Conservation (phyloP, 64 coral and sea anemone species). For the Anthopleura sola region DNA sequence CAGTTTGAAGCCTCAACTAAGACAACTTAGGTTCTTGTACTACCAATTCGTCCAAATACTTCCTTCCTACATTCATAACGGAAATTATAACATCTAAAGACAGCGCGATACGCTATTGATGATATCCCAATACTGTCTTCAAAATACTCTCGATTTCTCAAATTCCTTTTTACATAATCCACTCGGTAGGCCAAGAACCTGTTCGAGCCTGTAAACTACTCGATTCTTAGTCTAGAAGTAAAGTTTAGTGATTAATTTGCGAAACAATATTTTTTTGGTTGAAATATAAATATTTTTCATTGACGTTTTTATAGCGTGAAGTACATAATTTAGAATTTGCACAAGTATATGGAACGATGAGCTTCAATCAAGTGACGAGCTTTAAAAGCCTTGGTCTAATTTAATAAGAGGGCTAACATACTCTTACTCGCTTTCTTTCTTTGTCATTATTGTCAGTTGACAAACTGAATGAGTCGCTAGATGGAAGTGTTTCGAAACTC, state of each 20-base stretch:
- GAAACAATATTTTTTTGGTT: background rate
- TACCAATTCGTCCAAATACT: background rate
- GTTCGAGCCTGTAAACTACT: too few species aligned
- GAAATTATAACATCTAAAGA: background rate
- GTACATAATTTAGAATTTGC: background rate
- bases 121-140: background rate
- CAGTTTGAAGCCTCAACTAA: background rate
- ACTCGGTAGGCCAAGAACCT: background rate
- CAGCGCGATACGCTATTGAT: background rate
- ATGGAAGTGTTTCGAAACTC: constrained; percentile 2
- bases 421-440: background rate
- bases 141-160: background rate
- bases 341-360: background rate
- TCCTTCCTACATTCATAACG: constrained; percentile 6
- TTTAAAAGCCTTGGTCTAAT: constrained; percentile 8
- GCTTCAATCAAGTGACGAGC: constrained; percentile 4
- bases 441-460: background rate
- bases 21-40: background rate
- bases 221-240: too few species aligned
- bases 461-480: background rate
- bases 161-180: background rate
- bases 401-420: background rate
- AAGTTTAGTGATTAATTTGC: too few species aligned
- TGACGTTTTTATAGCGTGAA: constrained; percentile 1
- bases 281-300: background rate